Conservation (phyloP, 64 coral and sea anemone genomes). For the Porites lutea region DNA sequence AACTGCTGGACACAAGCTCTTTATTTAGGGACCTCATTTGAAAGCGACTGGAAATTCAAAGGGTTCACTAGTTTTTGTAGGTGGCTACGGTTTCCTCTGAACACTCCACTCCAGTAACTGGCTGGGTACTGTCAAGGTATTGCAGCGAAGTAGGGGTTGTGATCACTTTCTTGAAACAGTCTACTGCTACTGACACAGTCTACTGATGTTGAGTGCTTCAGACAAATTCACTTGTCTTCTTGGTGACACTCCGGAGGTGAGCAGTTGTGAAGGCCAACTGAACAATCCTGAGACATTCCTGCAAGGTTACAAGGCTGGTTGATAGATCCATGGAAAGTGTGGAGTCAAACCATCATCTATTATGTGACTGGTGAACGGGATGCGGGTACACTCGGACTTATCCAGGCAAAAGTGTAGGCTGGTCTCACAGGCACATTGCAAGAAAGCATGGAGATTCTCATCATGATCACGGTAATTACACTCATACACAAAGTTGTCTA, state of each 20-base stretch:
- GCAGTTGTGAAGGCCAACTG: conserved; percentile 57
- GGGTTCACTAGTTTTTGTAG: neutral
- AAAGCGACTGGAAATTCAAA: neutral
- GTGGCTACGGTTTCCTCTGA: conserved; percentile 5
- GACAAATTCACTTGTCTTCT: conserved; percentile 51
- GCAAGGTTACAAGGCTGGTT: neutral
- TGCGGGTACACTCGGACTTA: conserved; percentile 45
- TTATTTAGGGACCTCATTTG: neutral
- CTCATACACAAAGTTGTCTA: conserved; percentile 38
- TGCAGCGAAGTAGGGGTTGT: conserved; percentile 8
- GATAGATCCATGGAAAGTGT: conserved; percentile 19
- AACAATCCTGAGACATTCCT: conserved; percentile 28
- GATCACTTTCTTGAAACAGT: conserved; percentile 40
- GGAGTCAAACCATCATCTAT: conserved; percentile 20
- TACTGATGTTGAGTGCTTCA: conserved; percentile 45
- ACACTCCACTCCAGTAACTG: conserved; percentile 24
- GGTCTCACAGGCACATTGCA: conserved; percentile 40
- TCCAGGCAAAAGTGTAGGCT: conserved; percentile 16
- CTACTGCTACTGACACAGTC: conserved; percentile 1
- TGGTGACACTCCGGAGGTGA: conserved; percentile 49
- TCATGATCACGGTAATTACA: conserved; percentile 44
- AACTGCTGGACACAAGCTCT: neutral
- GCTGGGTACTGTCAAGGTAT: conserved; percentile 46
- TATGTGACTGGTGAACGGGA: conserved; percentile 50
- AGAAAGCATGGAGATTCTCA: conserved; percentile 44